These are phyloP conservation scores for Microcebus ravelobensis DNA, from an alignment of 2,113 vertebrate genomes.

Conservation along the genomic window DNA sequence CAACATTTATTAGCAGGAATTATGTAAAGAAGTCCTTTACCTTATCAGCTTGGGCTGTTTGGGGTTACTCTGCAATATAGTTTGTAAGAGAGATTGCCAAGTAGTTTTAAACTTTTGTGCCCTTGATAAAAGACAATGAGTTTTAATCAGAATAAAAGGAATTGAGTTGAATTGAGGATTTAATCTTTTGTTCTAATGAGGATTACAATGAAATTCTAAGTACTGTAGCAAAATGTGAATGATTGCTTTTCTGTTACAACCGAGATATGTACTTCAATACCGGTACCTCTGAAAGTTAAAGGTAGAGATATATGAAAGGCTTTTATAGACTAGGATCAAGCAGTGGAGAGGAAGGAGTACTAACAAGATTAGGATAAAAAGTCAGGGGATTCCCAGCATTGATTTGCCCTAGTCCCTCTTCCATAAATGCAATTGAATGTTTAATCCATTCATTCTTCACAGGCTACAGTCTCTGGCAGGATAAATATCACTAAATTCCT, in stretches of 20 bases:
- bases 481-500: neutral
- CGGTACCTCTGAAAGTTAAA: conserved; percentile 12
- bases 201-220: conserved; percentile 27
- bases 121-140: conserved; percentile 37
- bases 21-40: conserved; percentile 20
- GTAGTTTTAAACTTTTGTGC: neutral
- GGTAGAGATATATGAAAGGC: neutral
- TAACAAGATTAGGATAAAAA: conserved; percentile 42
- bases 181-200: conserved; percentile 44
- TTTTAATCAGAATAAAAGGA: conserved; percentile 56
- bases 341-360: neutral
- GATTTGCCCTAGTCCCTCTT: neutral
- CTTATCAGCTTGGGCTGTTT: conserved; percentile 13
- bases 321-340: conserved; percentile 23
- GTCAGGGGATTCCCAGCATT: neutral
- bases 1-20: conserved; percentile 41
- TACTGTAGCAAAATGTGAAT: conserved; percentile 18
- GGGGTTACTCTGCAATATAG: conserved; percentile 1
- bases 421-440: neutral
- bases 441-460: neutral
- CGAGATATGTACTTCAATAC: neutral
- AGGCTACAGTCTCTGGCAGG: neutral
- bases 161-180: conserved; percentile 31
- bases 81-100: conserved; percentile 21
- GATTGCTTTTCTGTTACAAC: conserved; percentile 22